Percentiles rank a stretch among this genome's conserved stretches.
Conservation (phyloP, 2,113 vertebrate genomes). For the Peromyscus californicus region DNA sequence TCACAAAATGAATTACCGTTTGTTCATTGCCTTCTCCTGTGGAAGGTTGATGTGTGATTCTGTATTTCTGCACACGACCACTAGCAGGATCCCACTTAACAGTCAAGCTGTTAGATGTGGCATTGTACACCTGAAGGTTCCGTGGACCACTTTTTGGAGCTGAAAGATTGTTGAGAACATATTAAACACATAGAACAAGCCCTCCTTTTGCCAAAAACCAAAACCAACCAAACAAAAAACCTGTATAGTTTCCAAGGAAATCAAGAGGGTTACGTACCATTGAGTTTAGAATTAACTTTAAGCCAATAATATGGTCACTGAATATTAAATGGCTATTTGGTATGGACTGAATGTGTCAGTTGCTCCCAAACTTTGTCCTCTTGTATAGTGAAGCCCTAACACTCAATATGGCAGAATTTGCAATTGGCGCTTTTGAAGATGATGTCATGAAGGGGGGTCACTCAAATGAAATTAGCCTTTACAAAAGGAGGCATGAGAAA, state of each 20-base stretch:
- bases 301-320: not conserved
- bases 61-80: conserved; percentile 94
- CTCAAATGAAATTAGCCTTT: not conserved
- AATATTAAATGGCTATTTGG: not conserved
- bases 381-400: not conserved
- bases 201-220: not conserved
- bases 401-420: not conserved
- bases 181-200: not conserved
- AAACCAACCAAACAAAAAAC: not conserved
- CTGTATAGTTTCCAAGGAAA: not conserved
- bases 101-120: conserved; percentile 92
- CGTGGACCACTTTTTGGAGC: conserved; percentile 92
- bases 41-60: conserved; percentile 89
- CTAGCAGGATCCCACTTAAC: conserved; percentile 95
- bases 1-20: conserved; percentile 86
- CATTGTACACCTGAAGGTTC: conserved; percentile 95
- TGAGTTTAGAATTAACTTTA: conserved; percentile 37
- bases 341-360: not conserved
- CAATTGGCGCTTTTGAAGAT: not conserved
- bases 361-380: not conserved
- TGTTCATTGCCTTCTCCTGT: conserved; percentile 90
- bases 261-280: not conserved
- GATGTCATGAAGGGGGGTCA: not conserved
- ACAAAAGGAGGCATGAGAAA: not conserved
- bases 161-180: conserved; percentile 80